Percentiles rank a stretch among this genome's conserved stretches.
These are phyloP conservation scores for Microhierax caerulescens DNA, from an alignment of 2,797 vertebrate genomes.

Conservation along the genomic window DNA sequence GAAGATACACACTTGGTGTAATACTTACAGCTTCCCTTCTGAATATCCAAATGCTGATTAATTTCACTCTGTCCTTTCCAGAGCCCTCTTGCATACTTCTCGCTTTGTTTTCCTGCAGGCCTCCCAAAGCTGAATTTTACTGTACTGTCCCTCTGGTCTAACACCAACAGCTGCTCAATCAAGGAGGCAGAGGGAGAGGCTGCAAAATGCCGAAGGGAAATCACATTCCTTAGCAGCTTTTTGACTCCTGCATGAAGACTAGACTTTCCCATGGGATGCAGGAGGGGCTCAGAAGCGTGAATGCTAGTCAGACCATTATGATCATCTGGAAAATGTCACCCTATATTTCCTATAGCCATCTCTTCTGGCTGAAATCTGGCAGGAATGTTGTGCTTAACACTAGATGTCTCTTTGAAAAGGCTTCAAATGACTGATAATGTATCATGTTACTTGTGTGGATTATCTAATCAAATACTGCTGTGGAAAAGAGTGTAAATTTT, in stretches of 20 bases:
- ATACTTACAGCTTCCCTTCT: background rate
- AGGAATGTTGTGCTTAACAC: background rate
- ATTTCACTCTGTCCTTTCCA: background rate
- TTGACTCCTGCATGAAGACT: background rate
- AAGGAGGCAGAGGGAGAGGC: background rate
- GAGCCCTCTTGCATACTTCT: background rate
- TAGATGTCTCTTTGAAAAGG: background rate
- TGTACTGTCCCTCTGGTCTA: background rate
- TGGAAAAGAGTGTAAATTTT: background rate
- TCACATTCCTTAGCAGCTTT: background rate
- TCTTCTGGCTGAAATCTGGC: background rate
- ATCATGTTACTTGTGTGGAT: background rate
- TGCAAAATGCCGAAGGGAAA: background rate
- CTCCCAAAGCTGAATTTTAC: background rate
- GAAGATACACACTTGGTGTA: background rate
- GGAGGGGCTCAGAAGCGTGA: background rate
- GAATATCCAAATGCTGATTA: background rate
- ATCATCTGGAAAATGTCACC: background rate
- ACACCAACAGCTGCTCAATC: background rate
- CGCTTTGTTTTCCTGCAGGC: background rate
- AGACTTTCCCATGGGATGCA: background rate
- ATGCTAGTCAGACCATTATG: background rate
- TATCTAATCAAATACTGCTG: background rate
- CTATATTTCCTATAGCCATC: background rate
- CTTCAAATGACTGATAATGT: background rate